phyloP scores from a whole-genome alignment of 2,888 invertebrate genomes.

The Cabera pusaria region DNA sequence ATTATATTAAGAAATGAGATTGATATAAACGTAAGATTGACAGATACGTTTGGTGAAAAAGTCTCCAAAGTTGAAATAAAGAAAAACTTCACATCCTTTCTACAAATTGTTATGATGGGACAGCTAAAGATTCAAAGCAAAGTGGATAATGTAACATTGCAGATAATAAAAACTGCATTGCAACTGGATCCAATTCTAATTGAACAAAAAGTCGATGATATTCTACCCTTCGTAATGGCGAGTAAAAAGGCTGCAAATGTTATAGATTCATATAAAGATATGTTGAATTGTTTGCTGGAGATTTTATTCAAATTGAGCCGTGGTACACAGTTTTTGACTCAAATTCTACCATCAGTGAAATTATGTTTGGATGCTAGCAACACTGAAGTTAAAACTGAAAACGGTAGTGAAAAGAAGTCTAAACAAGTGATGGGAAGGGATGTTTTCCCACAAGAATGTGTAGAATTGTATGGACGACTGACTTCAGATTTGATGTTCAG shows the following conservation, averaged over 20 bases:
- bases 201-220: constrained; percentile 61
- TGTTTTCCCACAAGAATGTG: constrained; percentile 62
- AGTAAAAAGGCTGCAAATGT: constrained; percentile 53
- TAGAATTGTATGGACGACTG: constrained; percentile 63
- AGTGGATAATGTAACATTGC: constrained; percentile 57
- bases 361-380: constrained; percentile 56
- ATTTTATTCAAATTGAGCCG: constrained; percentile 70
- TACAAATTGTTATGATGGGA: constrained; percentile 65
- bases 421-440: constrained; percentile 63
- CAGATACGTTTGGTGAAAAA: constrained; percentile 66
- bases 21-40: constrained; percentile 63
- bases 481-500: constrained; percentile 74
- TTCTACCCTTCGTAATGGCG: constrained; percentile 66
- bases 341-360: constrained; percentile 66
- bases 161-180: constrained; percentile 63
- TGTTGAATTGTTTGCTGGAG: constrained; percentile 65
- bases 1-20: constrained; percentile 60
- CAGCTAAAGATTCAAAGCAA: constrained; percentile 66
- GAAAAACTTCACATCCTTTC: constrained; percentile 62
- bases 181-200: constrained; percentile 68
- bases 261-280: constrained; percentile 54
- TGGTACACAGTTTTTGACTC: constrained; percentile 60
- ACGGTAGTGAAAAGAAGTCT: constrained; percentile 47
- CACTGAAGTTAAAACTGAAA: constrained; percentile 51
- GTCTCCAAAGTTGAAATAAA: constrained; percentile 65